These are phyloP conservation scores for Drosophila asahinai DNA, from an alignment of 1,140 invertebrate genomes.

Conservation along the genomic window DNA sequence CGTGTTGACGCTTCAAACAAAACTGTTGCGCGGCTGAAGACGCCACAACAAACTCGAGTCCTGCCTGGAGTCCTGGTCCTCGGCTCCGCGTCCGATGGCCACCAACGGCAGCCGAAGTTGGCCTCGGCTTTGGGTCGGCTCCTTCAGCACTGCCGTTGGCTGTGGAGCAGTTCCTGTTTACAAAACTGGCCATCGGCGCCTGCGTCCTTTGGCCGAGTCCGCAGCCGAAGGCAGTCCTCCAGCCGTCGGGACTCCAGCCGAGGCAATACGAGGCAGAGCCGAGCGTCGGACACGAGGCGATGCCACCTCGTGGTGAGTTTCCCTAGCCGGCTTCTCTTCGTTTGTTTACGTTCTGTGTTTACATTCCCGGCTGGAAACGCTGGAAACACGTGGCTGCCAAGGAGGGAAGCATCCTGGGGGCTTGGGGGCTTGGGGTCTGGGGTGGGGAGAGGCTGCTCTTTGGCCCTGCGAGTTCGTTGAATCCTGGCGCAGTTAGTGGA, in stretches of 20 bases:
- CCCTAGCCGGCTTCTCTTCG: conserved; percentile 15
- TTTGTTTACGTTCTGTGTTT: conserved; percentile 76
- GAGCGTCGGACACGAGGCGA: background rate
- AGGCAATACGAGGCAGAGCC: background rate
- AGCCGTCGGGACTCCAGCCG: conserved; percentile 15
- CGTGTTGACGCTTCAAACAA: conserved; percentile 80
- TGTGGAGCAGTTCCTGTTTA: conserved; percentile 62
- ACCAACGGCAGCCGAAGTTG: conserved; percentile 13
- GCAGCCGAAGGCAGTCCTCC: conserved; percentile 1
- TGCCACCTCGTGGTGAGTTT: conserved; percentile 50
- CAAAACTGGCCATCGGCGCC: conserved; percentile 66
- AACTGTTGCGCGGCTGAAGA: conserved; percentile 63
- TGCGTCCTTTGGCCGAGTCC: conserved; percentile 41
- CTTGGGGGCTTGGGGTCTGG: background rate
- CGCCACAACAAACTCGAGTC: conserved; percentile 33
- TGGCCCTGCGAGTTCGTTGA: conserved; percentile 16
- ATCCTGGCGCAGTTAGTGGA: conserved; percentile 14
- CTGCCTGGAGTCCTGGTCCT: conserved; percentile 8
- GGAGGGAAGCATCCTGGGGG: background rate
- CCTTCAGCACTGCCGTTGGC: conserved; percentile 63
- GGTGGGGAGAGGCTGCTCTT: background rate
- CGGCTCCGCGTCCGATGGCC: background rate
- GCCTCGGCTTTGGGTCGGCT: conserved; percentile 35
- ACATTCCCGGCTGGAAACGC: conserved; percentile 49
- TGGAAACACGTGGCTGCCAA: conserved; percentile 33